Base-by-base conservation (phyloP, 1,140 invertebrate species). In the Sminthurinus signatus region DNA sequence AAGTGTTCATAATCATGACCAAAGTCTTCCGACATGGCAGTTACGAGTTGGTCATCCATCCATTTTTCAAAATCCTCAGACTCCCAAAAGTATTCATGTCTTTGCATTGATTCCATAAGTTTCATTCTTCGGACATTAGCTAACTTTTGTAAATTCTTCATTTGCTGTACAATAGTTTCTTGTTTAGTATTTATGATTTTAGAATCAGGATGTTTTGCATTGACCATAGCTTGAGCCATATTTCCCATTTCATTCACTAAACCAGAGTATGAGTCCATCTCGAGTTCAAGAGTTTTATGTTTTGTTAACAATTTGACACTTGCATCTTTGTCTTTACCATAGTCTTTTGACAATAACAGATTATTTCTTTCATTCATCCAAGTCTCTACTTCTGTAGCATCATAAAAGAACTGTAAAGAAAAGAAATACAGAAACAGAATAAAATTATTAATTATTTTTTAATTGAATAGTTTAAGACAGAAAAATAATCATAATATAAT, bases 1-100 rank as follows among this genome's bases (percentile, higher is more conserved):
- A 97, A 77, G 80, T 98, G 95, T 76, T 98, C 96, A 75, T 93
- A 97, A 80, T 98, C 95, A 75, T 93, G 89, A 5, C 95, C 95
- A 77, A 94, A 98, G 76, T 99, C 96, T 75, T 98, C 94, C 36
- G 88, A 92, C 2, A 86, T 86, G 8, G 93, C 94, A 0, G 86
- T 85, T 69, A 89, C 86, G 76, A 93, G 85, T 75, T 98, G 92
- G 74, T 97, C 93, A 65, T 86, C 85, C 32, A 98, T 96, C 93
- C 94, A 98, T 70, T 86, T 84, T 73, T 96, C 91, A 58, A 98
- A 81, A 74, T 98, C 54, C 21, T 65, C 60, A 8, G 73, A 69
- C 77, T 98, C 95, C 0, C 88, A 79, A 74, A 96, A 86, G 76
- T 96, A 99, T 73, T 96, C 93, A 75, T 96, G 93, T 64, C 92